phyloP scores from a whole-genome alignment of 1,140 invertebrate species.

The Drosophila tsacasi region DNA sequence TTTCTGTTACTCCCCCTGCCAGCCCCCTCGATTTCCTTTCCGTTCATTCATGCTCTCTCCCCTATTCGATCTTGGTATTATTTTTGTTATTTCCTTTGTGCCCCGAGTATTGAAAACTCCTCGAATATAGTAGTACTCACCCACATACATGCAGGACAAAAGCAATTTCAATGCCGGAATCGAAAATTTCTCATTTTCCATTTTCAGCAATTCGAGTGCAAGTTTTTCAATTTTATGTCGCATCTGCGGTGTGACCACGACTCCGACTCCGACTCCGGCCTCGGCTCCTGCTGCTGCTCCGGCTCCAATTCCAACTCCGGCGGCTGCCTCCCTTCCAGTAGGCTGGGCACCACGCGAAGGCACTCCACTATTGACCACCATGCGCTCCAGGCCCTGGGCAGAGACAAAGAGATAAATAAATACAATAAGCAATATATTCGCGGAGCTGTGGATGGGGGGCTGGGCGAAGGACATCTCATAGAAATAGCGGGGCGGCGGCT shows the following conservation, averaged over 20 bases:
- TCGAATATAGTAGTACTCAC: conserved; percentile 76
- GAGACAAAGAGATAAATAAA: conserved; percentile 66
- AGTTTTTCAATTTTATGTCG: conserved; percentile 91
- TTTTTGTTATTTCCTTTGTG: conserved; percentile 36
- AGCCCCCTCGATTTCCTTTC: neutral
- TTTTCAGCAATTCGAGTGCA: conserved; percentile 90
- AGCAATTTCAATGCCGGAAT: conserved; percentile 91
- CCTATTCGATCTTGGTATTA: conserved; percentile 46
- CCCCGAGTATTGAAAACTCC: conserved; percentile 43
- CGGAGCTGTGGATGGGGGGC: neutral
- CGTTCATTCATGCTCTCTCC: neutral
- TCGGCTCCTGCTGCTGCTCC: conserved; percentile 10
- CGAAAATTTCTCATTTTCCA: conserved; percentile 89
- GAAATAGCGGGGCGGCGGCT: conserved; percentile 47
- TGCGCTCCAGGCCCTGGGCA: conserved; percentile 89
- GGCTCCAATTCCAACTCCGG: conserved; percentile 1
- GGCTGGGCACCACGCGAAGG: conserved; percentile 37
- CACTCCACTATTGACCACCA: conserved; percentile 87
- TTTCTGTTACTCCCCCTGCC: conserved; percentile 25
- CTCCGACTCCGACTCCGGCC: conserved; percentile 28
- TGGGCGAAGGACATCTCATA: conserved; percentile 32
- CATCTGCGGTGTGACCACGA: conserved; percentile 84
- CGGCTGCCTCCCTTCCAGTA: conserved; percentile 28
- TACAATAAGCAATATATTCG: conserved; percentile 51
- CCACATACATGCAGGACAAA: conserved; percentile 93